Evolutionary conservation across 2,797 vertebrate genomes (phyloP).

Genomic region (Gadopsis marmoratus): DNA sequence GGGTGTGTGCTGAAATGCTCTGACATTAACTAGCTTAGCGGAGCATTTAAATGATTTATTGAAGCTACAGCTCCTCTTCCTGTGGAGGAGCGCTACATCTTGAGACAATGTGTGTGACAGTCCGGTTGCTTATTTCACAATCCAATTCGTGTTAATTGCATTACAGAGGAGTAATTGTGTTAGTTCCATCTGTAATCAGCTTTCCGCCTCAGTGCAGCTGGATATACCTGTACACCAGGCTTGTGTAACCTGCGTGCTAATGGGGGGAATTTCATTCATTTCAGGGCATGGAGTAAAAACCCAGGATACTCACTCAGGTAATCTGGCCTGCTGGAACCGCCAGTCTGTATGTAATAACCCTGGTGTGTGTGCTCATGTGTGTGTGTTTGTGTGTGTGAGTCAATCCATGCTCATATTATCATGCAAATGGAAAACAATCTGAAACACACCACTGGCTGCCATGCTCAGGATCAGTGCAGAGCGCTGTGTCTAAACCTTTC

Average conservation of each 20-base stretch:
- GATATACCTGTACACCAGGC: conserved; percentile 68
- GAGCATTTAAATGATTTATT: conserved; percentile 54
- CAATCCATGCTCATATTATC: conserved; percentile 74
- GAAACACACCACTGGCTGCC: conserved; percentile 75
- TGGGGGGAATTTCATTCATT: conserved; percentile 70
- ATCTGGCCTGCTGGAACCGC: conserved; percentile 72
- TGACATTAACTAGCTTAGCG: conserved; percentile 37
- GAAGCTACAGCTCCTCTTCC: conserved; percentile 31
- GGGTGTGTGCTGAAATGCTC: conserved; percentile 25
- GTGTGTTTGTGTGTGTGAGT: conserved; percentile 27
- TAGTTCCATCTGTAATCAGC: conserved; percentile 81
- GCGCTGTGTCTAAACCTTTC: conserved; percentile 73
- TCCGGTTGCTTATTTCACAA: conserved; percentile 67
- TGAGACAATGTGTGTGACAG: conserved; percentile 46
- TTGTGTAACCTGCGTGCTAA: conserved; percentile 75
- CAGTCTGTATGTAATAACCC: conserved; percentile 60
- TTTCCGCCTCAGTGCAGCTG: conserved; percentile 78
- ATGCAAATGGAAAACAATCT: conserved; percentile 81
- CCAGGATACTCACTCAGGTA: conserved; percentile 67
- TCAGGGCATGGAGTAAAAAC: conserved; percentile 62
- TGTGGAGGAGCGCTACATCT: conserved; percentile 29
- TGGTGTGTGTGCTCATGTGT: conserved; percentile 34
- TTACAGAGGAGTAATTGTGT: conserved; percentile 80
- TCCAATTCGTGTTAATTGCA: conserved; percentile 77
- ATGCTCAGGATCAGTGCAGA: conserved; percentile 73